Evolutionary conservation across 2,797 vertebrate genomes (phyloP).

Genomic region (Synaphobranchus kaupii): DNA sequence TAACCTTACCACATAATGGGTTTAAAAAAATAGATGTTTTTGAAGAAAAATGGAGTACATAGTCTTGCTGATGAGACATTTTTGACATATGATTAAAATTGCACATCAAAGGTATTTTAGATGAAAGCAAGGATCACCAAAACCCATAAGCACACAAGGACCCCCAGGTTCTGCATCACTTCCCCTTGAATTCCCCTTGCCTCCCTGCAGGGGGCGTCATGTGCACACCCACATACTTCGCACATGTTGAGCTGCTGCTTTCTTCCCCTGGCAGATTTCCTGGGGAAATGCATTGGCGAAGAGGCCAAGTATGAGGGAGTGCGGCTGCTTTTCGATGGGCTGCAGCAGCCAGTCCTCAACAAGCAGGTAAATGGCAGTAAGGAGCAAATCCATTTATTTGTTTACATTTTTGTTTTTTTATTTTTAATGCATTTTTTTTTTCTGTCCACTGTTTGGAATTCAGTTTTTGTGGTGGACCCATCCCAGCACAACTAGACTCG

Average conservation of each 20-base stretch:
- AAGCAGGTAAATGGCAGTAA: constrained; percentile 82
- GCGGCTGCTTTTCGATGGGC: constrained; percentile 82
- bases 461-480: background rate
- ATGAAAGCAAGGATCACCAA: background rate
- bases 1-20: background rate
- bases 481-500: background rate
- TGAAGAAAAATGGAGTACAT: no score
- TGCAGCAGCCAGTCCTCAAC: constrained; percentile 96
- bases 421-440: background rate
- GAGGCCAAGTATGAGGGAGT: constrained; percentile 86
- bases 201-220: background rate
- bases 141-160: background rate
- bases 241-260: no score
- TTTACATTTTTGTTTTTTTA: background rate
- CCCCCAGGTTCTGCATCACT: background rate
- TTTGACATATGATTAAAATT: no score
- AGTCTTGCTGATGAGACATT: no score
- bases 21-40: no score
- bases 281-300: constrained; percentile 85
- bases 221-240: background rate
- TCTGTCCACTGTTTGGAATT: background rate
- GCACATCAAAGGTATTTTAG: background rate
- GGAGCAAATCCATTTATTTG: background rate
- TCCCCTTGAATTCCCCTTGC: background rate
- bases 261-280: constrained; percentile 73